Percentiles rank a stretch among this genome's conserved stretches.
These are phyloP conservation scores for Isaurus tuberculatus DNA, from an alignment of 92 coral and sea anemone species.

Conservation along the genomic window DNA sequence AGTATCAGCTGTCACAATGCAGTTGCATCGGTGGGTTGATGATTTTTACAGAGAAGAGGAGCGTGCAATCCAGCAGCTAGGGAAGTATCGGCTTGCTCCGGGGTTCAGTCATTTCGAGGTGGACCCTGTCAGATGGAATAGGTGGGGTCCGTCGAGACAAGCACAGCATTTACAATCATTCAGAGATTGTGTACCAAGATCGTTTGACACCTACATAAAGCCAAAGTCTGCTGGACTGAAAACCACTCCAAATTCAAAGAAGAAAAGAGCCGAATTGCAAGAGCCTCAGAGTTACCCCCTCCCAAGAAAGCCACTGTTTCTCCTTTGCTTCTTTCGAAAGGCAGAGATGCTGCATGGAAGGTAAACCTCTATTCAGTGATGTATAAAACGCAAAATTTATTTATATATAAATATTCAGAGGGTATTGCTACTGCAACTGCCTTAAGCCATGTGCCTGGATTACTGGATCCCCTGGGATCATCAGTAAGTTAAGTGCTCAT, in stretches of 20 bases:
- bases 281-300: slow-evolving; percentile 51
- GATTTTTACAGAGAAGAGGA: slow-evolving; percentile 55
- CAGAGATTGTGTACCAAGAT: slow-evolving; percentile 47
- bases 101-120: slow-evolving; percentile 60
- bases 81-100: slow-evolving; percentile 65
- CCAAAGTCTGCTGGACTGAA: slow-evolving; percentile 66
- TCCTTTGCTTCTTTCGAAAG: slow-evolving; percentile 50
- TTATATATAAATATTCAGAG: background rate
- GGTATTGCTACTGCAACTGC: slow-evolving; percentile 11
- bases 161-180: slow-evolving; percentile 44
- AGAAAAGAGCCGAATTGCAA: slow-evolving; percentile 58
- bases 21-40: slow-evolving; percentile 48
- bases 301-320: slow-evolving; percentile 56
- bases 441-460: slow-evolving; percentile 6
- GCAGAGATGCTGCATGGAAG: slow-evolving; percentile 55
- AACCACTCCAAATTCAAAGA: slow-evolving; percentile 51
- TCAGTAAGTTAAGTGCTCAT: no score
- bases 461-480: no score
- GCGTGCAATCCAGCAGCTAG: slow-evolving; percentile 54
- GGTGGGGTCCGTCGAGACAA: slow-evolving; percentile 69
- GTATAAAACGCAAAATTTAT: slow-evolving; percentile 15
- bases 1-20: background rate
- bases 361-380: slow-evolving; percentile 29
- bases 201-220: slow-evolving; percentile 56
- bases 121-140: slow-evolving; percentile 64